Base-by-base conservation (phyloP, 1,140 invertebrate genomes). In the Cyphomyrmex costatus region DNA sequence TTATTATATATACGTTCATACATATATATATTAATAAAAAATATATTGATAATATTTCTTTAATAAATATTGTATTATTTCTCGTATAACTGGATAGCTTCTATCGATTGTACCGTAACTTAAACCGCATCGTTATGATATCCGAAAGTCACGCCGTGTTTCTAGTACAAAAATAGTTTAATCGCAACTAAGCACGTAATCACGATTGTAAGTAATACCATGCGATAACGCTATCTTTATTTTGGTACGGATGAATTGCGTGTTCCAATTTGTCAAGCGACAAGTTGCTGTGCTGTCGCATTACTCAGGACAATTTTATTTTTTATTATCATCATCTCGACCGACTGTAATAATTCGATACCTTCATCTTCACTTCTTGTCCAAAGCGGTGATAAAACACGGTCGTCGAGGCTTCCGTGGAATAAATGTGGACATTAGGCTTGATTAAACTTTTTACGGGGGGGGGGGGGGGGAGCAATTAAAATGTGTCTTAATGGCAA, bases 401-500 rank as follows among this genome's bases (percentile, higher is more conserved):
- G 84, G 70, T 56, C 51, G 85, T 78, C 77, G 80, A 78, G 76
- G 27, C 27, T 61, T 21, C 36, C 24, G 71, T 49, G 73, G 73
- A 88, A 90, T 86, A 85, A 86, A 86, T 56, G 86, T 66, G 79
- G 65, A 87, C 88, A 88, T 92, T 91, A 89, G 86, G 79, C 88
- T 89, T 92, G 90, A 92, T 92, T 90, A 92, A 92, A 92, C 66
- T 89, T 92, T 92, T 92, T 92, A 92, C 74, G 86, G 87, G 89
- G 86, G n/a, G n/a, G n/a, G n/a, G n/a, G n/a, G n/a, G n/a, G n/a
- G n/a, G n/a, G n/a, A n/a, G n/a, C 88, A 88, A 92, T 92, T 92
- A 91, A 88, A 91, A 88, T 63, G 84, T 77, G 74, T 70, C 83
- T 74, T 76, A 71, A 60, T 63, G 60, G 68, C 78, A 24, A 53